Conservation (phyloP, 2,888 invertebrate species). For the Cetonia aurata region DNA sequence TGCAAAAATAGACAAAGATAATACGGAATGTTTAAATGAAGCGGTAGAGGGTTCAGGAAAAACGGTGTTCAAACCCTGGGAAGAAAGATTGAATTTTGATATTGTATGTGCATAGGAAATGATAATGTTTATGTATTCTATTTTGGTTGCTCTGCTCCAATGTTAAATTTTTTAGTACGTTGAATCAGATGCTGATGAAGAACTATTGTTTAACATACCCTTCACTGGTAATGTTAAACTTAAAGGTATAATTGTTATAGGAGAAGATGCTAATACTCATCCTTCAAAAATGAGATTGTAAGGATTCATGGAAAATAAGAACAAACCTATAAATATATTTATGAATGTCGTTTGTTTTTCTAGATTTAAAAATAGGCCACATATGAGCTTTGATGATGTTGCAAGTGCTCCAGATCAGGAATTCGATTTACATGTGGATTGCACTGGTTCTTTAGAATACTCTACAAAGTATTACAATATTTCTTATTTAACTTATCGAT, state of each 20-base stretch:
- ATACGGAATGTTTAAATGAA: constrained; percentile 94
- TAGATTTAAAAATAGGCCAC: constrained; percentile 92
- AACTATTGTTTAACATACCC: constrained; percentile 95
- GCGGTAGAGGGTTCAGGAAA: constrained; percentile 87
- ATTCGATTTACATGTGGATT: constrained; percentile 87
- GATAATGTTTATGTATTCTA: too few species aligned
- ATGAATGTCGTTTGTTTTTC: constrained; percentile 49
- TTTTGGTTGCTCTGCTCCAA: too few species aligned
- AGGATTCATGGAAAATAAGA: constrained; percentile 62
- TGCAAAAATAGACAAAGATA: constrained; percentile 88
- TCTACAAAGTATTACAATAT: constrained; percentile 79
- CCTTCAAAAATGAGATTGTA: constrained; percentile 90
- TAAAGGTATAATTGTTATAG: constrained; percentile 92
- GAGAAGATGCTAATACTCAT: constrained; percentile 89
- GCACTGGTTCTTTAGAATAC: constrained; percentile 87
- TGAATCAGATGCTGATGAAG: constrained; percentile 96
- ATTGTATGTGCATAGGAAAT: constrained; percentile 70
- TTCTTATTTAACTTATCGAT: too few species aligned
- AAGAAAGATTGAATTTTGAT: constrained; percentile 81
- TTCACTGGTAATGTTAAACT: constrained; percentile 96
- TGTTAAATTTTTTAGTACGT: constrained; percentile 91
- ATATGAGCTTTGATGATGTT: constrained; percentile 95
- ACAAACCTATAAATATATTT: constrained; percentile 27
- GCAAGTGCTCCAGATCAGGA: constrained; percentile 84
- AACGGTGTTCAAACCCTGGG: constrained; percentile 93